phyloP scores from a whole-genome alignment of 2,888 invertebrate genomes.

The Sinohyriopsis cumingii region DNA sequence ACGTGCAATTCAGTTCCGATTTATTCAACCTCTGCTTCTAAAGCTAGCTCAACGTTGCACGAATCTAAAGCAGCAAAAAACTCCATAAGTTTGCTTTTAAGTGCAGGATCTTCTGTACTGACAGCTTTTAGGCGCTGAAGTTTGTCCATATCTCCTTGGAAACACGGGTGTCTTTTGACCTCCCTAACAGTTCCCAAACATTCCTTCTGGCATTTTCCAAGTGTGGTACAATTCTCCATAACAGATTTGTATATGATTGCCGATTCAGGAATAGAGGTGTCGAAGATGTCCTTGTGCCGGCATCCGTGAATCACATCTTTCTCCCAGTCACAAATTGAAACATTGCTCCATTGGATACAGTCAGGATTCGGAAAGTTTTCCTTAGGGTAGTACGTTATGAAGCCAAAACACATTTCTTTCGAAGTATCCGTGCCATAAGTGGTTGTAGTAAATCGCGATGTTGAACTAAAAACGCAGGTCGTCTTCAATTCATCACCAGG shows the following conservation, averaged over 20 bases:
- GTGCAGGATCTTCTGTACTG: neutral
- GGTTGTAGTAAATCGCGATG: conserved; percentile 12
- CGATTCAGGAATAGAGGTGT: neutral
- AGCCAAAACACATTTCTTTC: conserved; percentile 25
- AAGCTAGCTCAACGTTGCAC: conserved; percentile 7
- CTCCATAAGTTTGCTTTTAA: neutral
- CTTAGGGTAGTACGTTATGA: conserved; percentile 4
- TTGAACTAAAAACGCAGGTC: conserved; percentile 29
- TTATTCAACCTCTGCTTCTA: neutral
- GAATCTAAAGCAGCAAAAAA: neutral
- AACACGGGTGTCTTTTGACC: conserved; percentile 9
- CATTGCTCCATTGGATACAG: conserved; percentile 6
- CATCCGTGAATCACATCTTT: too few relatives aligned
- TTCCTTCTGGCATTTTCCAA: conserved; percentile 6
- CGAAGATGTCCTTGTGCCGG: too few relatives aligned
- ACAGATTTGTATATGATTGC: neutral
- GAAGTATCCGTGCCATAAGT: conserved; percentile 16
- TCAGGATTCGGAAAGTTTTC: conserved; percentile 3
- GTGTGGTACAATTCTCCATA: neutral
- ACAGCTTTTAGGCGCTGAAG: conserved; percentile 1
- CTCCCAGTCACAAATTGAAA: conserved; percentile 4
- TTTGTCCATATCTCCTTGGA: conserved; percentile 13
- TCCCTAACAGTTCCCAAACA: conserved; percentile 4
- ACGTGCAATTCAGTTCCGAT: too few relatives aligned
- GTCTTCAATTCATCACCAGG: conserved; percentile 38